phyloP scores from a whole-genome alignment of 1,140 invertebrate species.

The Sipha flava region DNA sequence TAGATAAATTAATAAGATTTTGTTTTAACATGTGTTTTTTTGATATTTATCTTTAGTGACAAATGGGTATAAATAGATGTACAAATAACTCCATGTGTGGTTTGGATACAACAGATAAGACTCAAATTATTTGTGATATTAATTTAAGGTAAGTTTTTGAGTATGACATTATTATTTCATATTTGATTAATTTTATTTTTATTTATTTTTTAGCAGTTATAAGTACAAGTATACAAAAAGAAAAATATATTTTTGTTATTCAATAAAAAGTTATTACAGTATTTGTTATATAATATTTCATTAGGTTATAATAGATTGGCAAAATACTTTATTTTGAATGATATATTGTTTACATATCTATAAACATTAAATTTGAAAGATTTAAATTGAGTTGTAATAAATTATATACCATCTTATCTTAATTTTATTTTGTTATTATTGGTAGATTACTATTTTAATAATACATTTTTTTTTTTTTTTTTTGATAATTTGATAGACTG shows the following conservation, averaged over 20 bases:
- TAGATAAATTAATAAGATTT: neutral
- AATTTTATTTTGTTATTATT: neutral
- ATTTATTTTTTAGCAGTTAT: neutral
- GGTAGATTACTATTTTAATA: neutral
- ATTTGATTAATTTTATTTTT: too few relatives aligned
- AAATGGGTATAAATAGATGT: neutral
- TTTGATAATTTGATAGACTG: neutral
- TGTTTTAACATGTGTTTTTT: neutral
- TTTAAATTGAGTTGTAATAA: too few relatives aligned
- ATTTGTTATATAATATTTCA: too few relatives aligned
- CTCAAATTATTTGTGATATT: conserved; percentile 10
- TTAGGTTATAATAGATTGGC: too few relatives aligned
- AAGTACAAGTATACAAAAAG: neutral
- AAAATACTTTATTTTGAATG: too few relatives aligned
- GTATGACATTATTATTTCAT: neutral
- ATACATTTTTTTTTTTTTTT: neutral
- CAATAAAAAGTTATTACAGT: neutral
- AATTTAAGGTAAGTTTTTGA: neutral
- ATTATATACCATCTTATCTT: too few relatives aligned
- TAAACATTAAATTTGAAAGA: neutral
- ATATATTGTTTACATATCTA: too few relatives aligned
- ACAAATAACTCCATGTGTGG: neutral
- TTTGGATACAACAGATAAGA: neutral
- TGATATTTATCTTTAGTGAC: neutral
- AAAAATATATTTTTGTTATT: neutral